phyloP scores from a whole-genome alignment of 2,797 vertebrate species.

The Tangara arthus region DNA sequence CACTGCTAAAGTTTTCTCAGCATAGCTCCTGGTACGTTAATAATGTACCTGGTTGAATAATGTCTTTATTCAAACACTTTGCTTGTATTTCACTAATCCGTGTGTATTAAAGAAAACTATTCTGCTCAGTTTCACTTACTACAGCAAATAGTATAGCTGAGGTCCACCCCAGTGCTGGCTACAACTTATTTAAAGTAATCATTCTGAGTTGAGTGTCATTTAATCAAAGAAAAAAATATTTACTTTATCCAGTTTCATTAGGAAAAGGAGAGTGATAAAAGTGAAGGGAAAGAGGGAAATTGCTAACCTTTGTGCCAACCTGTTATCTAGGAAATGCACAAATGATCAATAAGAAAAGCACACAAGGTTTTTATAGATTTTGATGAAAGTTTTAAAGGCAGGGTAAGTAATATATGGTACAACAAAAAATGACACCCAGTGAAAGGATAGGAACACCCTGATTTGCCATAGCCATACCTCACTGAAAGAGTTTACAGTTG shows the following conservation, averaged over 20 bases:
- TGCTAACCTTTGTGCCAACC: background rate
- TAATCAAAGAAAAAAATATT: background rate
- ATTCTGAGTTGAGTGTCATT: background rate
- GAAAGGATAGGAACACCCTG: background rate
- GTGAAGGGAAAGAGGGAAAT: background rate
- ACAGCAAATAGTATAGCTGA: background rate
- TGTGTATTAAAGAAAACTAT: background rate
- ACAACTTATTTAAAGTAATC: background rate
- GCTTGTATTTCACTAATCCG: background rate
- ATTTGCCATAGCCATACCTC: background rate
- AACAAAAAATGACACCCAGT: background rate
- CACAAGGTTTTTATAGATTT: background rate
- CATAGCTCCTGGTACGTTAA: background rate
- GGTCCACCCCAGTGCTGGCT: accelerated
- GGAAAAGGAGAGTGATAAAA: background rate
- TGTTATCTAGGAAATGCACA: background rate
- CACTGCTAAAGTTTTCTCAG: background rate
- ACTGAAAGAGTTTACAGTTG: background rate
- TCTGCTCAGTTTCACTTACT: background rate
- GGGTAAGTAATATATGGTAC: background rate
- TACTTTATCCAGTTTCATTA: background rate
- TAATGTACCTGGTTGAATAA: background rate
- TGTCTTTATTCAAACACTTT: background rate
- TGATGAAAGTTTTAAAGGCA: background rate
- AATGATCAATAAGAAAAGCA: background rate